A percentile compares a stretch with the other conserved stretches of the same genome.
These are phyloP conservation scores for Micromesistius poutassou DNA, from an alignment of 2,797 vertebrate genomes.

Conservation along the genomic window DNA sequence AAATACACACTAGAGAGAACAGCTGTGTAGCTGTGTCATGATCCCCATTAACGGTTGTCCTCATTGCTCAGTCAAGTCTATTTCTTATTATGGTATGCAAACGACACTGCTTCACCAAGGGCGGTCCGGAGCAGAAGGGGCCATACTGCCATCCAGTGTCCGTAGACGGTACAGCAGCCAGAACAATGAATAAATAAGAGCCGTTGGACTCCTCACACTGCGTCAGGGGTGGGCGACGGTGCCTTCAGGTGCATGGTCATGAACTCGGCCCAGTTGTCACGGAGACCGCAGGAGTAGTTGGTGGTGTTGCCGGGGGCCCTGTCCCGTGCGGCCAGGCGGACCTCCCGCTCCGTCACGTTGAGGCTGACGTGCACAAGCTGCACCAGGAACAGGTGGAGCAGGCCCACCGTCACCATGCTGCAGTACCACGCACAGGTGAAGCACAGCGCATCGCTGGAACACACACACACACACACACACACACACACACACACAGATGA, in stretches of 20 bases:
- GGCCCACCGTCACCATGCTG: constrained; percentile 83
- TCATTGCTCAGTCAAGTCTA: constrained; percentile 39
- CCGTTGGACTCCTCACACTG: constrained; percentile 55
- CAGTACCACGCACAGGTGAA: constrained; percentile 98
- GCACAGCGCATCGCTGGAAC: constrained; percentile 82
- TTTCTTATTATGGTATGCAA: not conserved
- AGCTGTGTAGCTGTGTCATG: not conserved
- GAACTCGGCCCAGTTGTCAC: constrained; percentile 89
- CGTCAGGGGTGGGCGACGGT: constrained; percentile 29
- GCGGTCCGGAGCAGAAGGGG: not conserved
- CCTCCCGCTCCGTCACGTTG: constrained; percentile 93
- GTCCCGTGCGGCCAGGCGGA: constrained; percentile 81
- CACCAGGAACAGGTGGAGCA: constrained; percentile 87
- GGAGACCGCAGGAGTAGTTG: constrained; percentile 80
- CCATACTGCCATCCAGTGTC: constrained; percentile 64
- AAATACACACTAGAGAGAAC: not conserved
- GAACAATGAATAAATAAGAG: not conserved
- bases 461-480: constrained; percentile 26
- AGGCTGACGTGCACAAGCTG: constrained; percentile 93
- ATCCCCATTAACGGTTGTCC: not conserved
- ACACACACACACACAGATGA: not conserved
- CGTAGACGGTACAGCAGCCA: constrained; percentile 19
- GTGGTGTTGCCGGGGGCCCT: constrained; percentile 85
- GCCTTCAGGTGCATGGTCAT: constrained; percentile 70
- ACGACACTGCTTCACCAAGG: not conserved